A percentile compares a stretch with the other conserved stretches of the same genome.
These are phyloP conservation scores for Linepithema humile DNA, from an alignment of 1,140 invertebrate genomes.

Conservation along the genomic window DNA sequence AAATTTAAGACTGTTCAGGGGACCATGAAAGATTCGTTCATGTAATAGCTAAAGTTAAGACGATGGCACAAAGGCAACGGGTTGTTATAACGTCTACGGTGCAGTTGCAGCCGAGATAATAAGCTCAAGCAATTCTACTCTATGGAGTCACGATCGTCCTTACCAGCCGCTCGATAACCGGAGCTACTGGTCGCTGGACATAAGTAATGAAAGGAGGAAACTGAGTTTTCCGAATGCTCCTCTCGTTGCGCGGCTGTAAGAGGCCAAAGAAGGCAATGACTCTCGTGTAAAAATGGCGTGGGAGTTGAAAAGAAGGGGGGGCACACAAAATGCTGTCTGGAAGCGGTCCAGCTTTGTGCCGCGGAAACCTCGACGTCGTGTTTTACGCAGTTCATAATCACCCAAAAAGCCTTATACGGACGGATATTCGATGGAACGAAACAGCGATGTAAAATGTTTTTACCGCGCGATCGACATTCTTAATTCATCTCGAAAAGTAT, in stretches of 20 bases:
- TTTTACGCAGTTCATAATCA: constrained; percentile 60
- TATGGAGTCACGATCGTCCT: constrained; percentile 58
- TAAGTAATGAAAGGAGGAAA: constrained; percentile 69
- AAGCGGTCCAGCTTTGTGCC: constrained; percentile 56
- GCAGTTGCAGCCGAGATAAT: constrained; percentile 44
- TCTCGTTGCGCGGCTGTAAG: constrained; percentile 56
- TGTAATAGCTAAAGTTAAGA: constrained; percentile 10
- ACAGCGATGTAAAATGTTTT: not conserved
- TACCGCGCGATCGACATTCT: too few species aligned
- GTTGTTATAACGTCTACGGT: constrained; percentile 26
- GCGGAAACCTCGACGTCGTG: constrained; percentile 9
- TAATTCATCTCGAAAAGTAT: not conserved
- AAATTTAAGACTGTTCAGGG: not conserved
- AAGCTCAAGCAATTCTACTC: constrained; percentile 62
- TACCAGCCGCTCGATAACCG: constrained; percentile 58
- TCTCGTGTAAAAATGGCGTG: constrained; percentile 26
- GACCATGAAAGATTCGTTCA: not conserved
- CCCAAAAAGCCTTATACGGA: not conserved
- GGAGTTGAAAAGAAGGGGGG: constrained; percentile 23
- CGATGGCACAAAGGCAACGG: not conserved
- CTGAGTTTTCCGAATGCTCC: constrained; percentile 61
- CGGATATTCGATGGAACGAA: not conserved
- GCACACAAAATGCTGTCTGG: constrained; percentile 42
- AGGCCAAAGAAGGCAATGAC: constrained; percentile 58
- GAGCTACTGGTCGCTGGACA: constrained; percentile 55